Base-by-base conservation (phyloP, 2,888 invertebrate genomes). In the Noctua fimbriata region DNA sequence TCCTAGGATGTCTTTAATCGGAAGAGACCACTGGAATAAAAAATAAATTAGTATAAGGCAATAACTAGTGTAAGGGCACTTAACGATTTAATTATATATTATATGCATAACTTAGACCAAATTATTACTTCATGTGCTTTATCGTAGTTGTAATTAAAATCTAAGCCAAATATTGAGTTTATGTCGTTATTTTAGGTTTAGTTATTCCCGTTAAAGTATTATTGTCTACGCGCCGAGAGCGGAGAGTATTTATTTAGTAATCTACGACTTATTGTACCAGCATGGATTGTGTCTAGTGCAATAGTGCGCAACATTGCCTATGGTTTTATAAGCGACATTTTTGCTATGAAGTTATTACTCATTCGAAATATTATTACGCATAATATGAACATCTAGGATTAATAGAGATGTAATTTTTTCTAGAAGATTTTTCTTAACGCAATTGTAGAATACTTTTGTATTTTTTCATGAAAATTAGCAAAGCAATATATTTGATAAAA, bases 141-240 rank as follows among this genome's bases (percentile, higher is more conserved):
- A 96, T 95, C 89, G 92, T 97, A 97, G 96, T 92, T 94, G 88
- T 96, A 97, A 95, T 96, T 96, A 96, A 94, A 96, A 95, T 95
- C 94, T 97, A 97, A 96, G 97, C 97, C 97, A 97, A 97, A 97
- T 96, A 97, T 97, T 96, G 96, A 95, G 95, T 96, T 95, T 94
- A 96, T 94, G 93, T 95, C 92, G 93, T 95, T 95, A 94, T 89
- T 90, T 89, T 96, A 95, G 94, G 92, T 93, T 94, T 95, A 95
- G 93, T 91, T 91, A 93, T 94, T 94, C 95, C 95, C 95, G 94
- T 93, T 93, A 93, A 96, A 96, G 96, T 96, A 96, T 96, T 97
- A 97, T 94, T 93, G 94, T 91, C 84, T 92, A 93, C 92, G 92
- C 91, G 93, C 91, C 89, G 92, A 91, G 92, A 91, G 95, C 93